Evolutionary conservation across 2,888 invertebrate species (phyloP).

Genomic region (Plagiodera versicolora): DNA sequence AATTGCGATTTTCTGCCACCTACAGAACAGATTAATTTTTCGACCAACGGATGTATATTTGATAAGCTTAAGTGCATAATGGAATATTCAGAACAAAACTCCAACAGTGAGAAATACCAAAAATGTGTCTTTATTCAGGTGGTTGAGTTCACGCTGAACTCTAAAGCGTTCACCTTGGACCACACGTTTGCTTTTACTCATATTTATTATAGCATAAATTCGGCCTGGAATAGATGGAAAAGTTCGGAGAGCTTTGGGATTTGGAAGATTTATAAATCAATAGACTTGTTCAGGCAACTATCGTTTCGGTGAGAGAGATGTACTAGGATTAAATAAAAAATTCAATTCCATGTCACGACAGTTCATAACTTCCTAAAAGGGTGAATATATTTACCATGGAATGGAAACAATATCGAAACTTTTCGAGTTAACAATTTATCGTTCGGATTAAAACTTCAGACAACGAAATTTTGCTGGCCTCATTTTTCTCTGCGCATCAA

Average conservation of each 20-base stretch:
- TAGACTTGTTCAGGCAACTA: background rate
- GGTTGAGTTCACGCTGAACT: background rate
- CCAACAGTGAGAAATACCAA: background rate
- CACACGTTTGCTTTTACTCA: background rate
- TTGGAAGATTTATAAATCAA: background rate
- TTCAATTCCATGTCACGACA: conserved; percentile 38
- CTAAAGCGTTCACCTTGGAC: background rate
- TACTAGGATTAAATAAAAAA: conserved; percentile 36
- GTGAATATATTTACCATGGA: conserved; percentile 28
- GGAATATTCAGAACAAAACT: too few relatives aligned
- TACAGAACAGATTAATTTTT: too few relatives aligned
- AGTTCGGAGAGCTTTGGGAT: background rate
- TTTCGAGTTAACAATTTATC: background rate
- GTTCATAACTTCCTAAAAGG: conserved; percentile 30
- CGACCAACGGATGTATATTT: too few relatives aligned
- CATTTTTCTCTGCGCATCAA: too few relatives aligned
- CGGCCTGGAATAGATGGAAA: background rate
- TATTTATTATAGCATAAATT: background rate
- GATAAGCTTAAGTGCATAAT: too few relatives aligned
- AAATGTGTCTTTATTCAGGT: background rate
- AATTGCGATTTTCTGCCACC: too few relatives aligned
- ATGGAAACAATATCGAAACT: conserved; percentile 12
- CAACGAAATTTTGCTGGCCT: too few relatives aligned
- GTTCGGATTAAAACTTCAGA: too few relatives aligned
- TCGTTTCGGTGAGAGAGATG: conserved; percentile 25